Conservation (phyloP, 2,113 vertebrate genomes). For the Lutjanus erythropterus region DNA sequence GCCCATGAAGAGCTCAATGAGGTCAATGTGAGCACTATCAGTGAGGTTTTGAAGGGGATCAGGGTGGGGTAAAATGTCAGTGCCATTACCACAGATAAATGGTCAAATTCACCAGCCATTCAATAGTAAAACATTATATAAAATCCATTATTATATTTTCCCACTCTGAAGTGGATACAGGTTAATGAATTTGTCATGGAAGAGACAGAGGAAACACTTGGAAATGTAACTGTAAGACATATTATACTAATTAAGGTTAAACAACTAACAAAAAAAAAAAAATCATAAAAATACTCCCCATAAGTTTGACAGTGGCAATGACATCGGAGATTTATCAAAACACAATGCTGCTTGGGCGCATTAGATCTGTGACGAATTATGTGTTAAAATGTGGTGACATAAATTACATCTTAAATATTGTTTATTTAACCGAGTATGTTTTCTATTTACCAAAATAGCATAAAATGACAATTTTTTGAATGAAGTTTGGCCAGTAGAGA, state of each 20-base stretch:
- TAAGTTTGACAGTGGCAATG: neutral
- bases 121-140: too few relatives aligned
- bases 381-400: neutral
- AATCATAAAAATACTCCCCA: neutral
- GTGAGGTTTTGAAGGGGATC: too few relatives aligned
- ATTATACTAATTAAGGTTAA: neutral
- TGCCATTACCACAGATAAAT: too few relatives aligned
- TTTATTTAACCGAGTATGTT: neutral
- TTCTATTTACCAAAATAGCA: rapidly evolving
- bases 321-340: neutral
- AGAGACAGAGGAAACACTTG: neutral
- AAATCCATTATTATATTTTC: too few relatives aligned
- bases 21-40: neutral
- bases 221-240: neutral
- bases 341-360: neutral
- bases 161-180: neutral
- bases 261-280: neutral
- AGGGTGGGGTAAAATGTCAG: too few relatives aligned
- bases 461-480: neutral
- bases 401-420: neutral
- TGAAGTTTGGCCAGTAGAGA: too few relatives aligned
- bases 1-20: neutral
- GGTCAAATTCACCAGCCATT: too few relatives aligned
- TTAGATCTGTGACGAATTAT: neutral
- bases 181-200: neutral